These are phyloP conservation scores for Amiota mariae DNA, from an alignment of 2,888 invertebrate species.

Conservation along the genomic window DNA sequence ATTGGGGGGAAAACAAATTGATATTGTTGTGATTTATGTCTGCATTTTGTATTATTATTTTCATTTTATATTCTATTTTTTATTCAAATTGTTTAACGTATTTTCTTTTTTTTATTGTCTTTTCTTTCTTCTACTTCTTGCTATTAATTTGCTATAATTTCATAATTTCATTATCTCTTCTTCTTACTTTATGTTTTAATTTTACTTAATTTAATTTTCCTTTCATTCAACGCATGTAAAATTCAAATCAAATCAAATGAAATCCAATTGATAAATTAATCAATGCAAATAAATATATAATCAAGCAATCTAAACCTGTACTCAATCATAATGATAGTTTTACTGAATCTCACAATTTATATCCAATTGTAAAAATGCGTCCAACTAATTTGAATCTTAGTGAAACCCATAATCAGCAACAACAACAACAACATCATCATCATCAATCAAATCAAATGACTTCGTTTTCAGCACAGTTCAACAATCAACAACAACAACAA, in stretches of 20 bases:
- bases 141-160: constrained; percentile 31
- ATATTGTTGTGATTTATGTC: no score
- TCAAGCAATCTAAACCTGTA: constrained; percentile 26
- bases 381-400: constrained; percentile 59
- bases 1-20: no score
- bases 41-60: no score
- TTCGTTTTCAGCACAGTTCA: not conserved
- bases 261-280: constrained; percentile 48
- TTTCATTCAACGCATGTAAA: constrained; percentile 43
- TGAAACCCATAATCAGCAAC: constrained; percentile 32
- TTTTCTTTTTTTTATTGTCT: no score
- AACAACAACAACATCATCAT: constrained; percentile 33
- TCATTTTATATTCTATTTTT: no score
- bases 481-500: constrained; percentile 39
- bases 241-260: constrained; percentile 25
- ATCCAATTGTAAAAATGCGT: constrained; percentile 46
- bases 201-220: constrained; percentile 32
- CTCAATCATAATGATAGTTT: constrained; percentile 8
- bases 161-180: constrained; percentile 39
- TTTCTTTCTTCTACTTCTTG: constrained; percentile 35
- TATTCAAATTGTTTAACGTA: no score
- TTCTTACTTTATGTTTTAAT: constrained; percentile 20
- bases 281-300: constrained; percentile 29
- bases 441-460: not conserved
- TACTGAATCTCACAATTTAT: constrained; percentile 7